A percentile compares a stretch with the other conserved stretches of the same genome.
phyloP scores from a whole-genome alignment of 2,113 vertebrate species.

The Corydoras maculifer region DNA sequence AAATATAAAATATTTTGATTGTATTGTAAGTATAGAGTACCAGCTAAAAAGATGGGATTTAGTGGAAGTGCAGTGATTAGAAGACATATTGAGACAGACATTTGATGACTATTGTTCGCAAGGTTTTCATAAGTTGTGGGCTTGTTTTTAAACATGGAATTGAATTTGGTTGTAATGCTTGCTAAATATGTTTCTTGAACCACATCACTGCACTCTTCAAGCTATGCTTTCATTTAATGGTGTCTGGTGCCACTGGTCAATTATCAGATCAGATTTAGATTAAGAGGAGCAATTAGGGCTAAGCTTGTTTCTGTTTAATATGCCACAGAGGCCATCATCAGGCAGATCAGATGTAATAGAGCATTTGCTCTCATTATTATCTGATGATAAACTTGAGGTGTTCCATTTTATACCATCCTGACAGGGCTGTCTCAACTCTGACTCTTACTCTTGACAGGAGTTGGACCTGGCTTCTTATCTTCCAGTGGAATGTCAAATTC shows the following conservation, averaged over 20 bases:
- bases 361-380: slow-evolving; percentile 23
- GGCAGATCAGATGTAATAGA: slow-evolving; percentile 14
- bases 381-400: slow-evolving; percentile 21
- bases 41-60: no score
- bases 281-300: slow-evolving; percentile 18
- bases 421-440: slow-evolving; percentile 1
- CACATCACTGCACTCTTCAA: background rate
- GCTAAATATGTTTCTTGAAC: background rate
- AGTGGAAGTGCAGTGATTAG: no score
- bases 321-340: slow-evolving; percentile 11
- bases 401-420: background rate
- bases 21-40: no score
- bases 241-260: slow-evolving; percentile 8
- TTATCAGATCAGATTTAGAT: slow-evolving; percentile 25
- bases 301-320: slow-evolving; percentile 3
- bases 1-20: no score
- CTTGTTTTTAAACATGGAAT: no score
- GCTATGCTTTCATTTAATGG: background rate
- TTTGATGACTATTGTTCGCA: no score
- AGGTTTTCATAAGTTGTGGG: no score
- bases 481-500: no score
- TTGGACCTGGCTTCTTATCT: slow-evolving; percentile 22
- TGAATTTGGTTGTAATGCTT: no score
- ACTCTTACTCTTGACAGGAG: slow-evolving; percentile 30
- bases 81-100: no score